A percentile compares a stretch with the other conserved stretches of the same genome.
phyloP scores from a whole-genome alignment of 2,888 invertebrate species.

The Rotaria socialis region DNA sequence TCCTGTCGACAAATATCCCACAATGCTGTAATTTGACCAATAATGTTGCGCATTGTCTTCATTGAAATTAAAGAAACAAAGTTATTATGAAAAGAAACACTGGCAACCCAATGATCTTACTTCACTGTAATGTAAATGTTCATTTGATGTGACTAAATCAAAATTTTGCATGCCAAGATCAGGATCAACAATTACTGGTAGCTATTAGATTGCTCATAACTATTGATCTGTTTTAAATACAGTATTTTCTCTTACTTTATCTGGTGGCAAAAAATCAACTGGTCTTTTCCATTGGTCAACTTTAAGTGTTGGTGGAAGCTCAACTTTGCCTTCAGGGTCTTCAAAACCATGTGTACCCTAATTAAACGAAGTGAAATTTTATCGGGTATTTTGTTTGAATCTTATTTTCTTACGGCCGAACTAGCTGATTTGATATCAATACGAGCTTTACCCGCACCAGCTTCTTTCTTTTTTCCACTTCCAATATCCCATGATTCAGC shows the following conservation, averaged over 20 bases:
- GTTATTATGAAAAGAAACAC: not conserved
- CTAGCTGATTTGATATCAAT: constrained; percentile 41
- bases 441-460: not conserved
- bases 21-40: constrained; percentile 56
- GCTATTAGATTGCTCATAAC: not conserved
- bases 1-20: constrained; percentile 52
- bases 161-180: constrained; percentile 53
- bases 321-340: constrained; percentile 59
- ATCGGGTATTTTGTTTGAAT: not conserved
- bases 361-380: not conserved
- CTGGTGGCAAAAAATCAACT: constrained; percentile 52
- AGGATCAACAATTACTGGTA: constrained; percentile 54
- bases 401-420: constrained; percentile 24
- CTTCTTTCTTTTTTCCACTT: constrained; percentile 42
- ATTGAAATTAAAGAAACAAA: not conserved
- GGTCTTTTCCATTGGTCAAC: constrained; percentile 58
- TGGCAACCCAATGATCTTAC: constrained; percentile 49
- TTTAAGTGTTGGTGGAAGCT: constrained; percentile 54
- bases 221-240: too few relatives aligned
- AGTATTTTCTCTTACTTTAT: not conserved
- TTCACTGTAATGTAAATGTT: constrained; percentile 58
- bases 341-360: constrained; percentile 56
- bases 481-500: constrained; percentile 59
- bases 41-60: constrained; percentile 58
- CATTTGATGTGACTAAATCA: constrained; percentile 57